Conservation (phyloP, 2,113 vertebrate species). For the Cairina moschata region DNA sequence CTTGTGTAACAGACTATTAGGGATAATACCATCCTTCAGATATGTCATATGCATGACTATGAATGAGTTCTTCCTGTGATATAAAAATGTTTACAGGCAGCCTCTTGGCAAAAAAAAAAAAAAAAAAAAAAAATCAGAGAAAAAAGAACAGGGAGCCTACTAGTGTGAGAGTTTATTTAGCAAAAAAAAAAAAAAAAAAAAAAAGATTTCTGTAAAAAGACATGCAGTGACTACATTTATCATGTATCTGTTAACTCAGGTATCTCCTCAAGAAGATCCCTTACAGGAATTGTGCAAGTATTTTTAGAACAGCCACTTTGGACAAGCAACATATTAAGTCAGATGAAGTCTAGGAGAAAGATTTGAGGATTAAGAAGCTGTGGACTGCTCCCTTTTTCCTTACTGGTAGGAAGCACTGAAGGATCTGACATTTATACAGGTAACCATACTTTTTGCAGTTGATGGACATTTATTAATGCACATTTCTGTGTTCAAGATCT, state of each 20-base stretch:
- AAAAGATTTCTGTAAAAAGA: background rate
- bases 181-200: background rate
- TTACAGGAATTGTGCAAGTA: background rate
- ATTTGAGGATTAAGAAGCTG: background rate
- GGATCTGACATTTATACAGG: background rate
- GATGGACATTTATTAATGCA: background rate
- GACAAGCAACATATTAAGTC: background rate
- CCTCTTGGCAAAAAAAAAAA: background rate
- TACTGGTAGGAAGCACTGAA: background rate
- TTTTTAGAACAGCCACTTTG: background rate
- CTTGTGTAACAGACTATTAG: background rate
- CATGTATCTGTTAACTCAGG: background rate
- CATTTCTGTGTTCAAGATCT: background rate
- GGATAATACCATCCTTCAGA: background rate
- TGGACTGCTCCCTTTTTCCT: background rate
- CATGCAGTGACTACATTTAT: background rate
- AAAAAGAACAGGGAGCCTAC: background rate
- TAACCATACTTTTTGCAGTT: background rate
- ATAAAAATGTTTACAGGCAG: background rate
- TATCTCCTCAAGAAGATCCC: background rate
- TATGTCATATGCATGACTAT: background rate
- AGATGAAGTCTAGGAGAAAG: background rate
- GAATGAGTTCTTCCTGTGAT: background rate
- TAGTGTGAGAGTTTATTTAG: background rate
- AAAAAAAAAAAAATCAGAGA: no score